Percentiles rank a stretch among this genome's conserved stretches.
Conservation (phyloP, 1,140 invertebrate genomes). For the Gryon sp. region DNA sequence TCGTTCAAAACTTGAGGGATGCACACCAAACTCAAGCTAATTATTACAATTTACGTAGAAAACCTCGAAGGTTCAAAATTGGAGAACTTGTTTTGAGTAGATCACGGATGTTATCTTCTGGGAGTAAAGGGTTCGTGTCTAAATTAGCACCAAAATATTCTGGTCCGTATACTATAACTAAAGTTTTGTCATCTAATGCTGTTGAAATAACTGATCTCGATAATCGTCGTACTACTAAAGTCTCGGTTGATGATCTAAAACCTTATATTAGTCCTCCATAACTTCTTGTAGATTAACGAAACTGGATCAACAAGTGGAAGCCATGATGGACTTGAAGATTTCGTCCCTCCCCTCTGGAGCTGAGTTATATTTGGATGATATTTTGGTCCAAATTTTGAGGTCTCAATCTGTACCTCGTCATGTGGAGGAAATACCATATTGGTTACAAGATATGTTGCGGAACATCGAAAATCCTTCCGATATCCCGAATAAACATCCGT, state of each 20-base stretch:
- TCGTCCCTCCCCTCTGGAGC: too few species aligned
- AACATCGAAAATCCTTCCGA: too few species aligned
- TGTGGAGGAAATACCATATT: too few species aligned
- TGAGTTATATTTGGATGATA: too few species aligned
- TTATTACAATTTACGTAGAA: background rate
- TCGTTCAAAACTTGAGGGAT: background rate
- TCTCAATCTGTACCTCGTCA: too few species aligned
- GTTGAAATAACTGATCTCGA: background rate
- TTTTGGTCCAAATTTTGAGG: too few species aligned
- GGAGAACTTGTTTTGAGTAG: background rate
- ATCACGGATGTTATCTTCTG: constrained; percentile 6
- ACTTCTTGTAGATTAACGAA: too few species aligned
- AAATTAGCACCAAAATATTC: constrained; percentile 13
- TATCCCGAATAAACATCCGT: too few species aligned
- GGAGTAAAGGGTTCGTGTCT: background rate
- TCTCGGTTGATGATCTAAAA: background rate
- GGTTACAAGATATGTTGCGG: too few species aligned
- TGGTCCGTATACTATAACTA: constrained; percentile 28
- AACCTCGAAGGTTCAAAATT: background rate
- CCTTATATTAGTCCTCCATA: too few species aligned
- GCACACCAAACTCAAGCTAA: background rate
- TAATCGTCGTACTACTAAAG: background rate
- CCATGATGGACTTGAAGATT: too few species aligned
- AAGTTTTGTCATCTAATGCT: background rate
- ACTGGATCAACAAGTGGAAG: too few species aligned